Evolutionary conservation across 1,140 invertebrate genomes (phyloP).

Genomic region (Drosophila bocki): DNA sequence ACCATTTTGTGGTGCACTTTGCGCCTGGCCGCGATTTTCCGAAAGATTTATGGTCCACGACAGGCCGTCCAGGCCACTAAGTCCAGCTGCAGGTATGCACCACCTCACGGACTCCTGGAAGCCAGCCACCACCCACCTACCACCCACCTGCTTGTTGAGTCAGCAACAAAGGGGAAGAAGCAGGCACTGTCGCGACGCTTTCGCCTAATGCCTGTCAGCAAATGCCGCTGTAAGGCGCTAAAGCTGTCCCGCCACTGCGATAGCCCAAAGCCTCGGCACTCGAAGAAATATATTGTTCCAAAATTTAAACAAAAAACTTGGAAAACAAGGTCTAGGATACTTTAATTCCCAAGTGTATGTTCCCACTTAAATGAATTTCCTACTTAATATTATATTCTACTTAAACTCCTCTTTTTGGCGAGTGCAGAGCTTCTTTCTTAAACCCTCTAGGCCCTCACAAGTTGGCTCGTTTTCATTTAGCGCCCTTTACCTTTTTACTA

Average conservation of each 20-base stretch:
- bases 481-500: constrained; percentile 48
- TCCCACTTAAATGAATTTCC: no score
- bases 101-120: not conserved
- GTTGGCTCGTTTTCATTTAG: constrained; percentile 61
- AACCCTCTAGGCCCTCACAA: constrained; percentile 53
- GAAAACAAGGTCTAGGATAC: no score
- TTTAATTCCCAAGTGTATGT: no score
- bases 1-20: constrained; percentile 79
- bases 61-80: constrained; percentile 65
- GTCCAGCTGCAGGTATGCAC: constrained; percentile 51
- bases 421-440: constrained; percentile 16
- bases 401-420: not conserved
- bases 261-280: not conserved
- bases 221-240: constrained; percentile 57
- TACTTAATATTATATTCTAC: not conserved
- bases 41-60: constrained; percentile 71
- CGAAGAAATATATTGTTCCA: not conserved
- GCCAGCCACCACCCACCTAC: not conserved
- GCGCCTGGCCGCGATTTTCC: constrained; percentile 73
- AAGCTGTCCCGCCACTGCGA: constrained; percentile 20
- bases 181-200: constrained; percentile 16
- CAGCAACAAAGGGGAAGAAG: constrained; percentile 49
- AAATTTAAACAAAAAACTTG: not conserved
- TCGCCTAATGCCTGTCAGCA: constrained; percentile 76
- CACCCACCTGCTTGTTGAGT: constrained; percentile 49